phyloP scores from a whole-genome alignment of 1,140 invertebrate genomes.

The Achatina immaculata region DNA sequence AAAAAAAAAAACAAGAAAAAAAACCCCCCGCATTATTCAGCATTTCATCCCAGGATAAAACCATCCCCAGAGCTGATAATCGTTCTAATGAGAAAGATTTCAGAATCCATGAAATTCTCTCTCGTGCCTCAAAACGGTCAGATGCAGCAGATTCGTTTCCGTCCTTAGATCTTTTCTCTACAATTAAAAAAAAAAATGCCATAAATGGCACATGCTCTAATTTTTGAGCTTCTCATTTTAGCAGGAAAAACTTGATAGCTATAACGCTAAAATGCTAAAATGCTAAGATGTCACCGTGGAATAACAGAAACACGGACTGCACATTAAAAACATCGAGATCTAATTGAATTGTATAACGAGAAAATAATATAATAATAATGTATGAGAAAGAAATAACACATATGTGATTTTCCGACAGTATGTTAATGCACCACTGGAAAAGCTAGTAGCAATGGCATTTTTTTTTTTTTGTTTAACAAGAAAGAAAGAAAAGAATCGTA shows the following conservation, averaged over 20 bases:
- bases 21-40: not conserved
- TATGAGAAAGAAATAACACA: no score
- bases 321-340: no score
- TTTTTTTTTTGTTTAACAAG: no score
- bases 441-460: no score
- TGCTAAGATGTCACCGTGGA: not conserved
- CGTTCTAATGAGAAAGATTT: conserved; percentile 12
- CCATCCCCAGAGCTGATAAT: not conserved
- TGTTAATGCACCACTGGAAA: no score
- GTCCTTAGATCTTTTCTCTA: not conserved
- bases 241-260: not conserved
- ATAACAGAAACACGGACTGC: not conserved
- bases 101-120: not conserved
- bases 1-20: no score
- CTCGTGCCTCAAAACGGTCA: not conserved
- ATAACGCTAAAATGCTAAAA: no score
- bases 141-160: not conserved
- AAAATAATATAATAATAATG: no score
- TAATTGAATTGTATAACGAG: no score
- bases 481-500: no score
- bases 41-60: conserved; percentile 1
- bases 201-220: not conserved
- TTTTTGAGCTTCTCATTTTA: conserved; percentile 8
- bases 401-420: no score
- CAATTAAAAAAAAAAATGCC: not conserved